phyloP scores from a whole-genome alignment of 2,797 vertebrate genomes.

The Mormyrops attenuatus region DNA sequence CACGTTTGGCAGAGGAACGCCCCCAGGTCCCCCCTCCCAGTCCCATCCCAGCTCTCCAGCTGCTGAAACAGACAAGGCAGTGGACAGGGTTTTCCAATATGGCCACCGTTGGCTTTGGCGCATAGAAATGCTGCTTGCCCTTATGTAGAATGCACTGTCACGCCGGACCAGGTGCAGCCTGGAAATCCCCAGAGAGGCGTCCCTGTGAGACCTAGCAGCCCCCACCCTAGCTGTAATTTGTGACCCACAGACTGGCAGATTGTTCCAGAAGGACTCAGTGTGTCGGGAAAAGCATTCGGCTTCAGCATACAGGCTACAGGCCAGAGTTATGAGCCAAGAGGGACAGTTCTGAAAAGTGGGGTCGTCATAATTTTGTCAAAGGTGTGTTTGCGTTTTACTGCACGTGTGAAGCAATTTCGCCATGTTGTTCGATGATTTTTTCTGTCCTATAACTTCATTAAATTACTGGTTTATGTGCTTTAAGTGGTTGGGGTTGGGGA shows the following conservation, averaged over 20 bases:
- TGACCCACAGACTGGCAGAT: neutral
- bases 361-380: neutral
- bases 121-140: neutral
- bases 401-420: neutral
- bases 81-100: neutral
- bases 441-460: neutral
- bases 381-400: neutral
- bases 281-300: neutral
- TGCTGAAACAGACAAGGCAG: neutral
- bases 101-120: neutral
- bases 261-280: neutral
- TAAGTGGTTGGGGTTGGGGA: neutral
- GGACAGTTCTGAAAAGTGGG: neutral
- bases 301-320: neutral
- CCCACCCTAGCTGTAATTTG: neutral
- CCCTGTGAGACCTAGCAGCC: neutral
- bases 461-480: neutral
- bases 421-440: neutral
- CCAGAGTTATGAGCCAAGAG: neutral
- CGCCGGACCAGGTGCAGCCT: neutral
- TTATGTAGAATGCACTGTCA: neutral
- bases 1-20: constrained; percentile 41
- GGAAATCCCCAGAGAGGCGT: neutral
- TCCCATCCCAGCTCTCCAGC: neutral
- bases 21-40: constrained; percentile 29